Base-by-base conservation (phyloP, 2,888 invertebrate genomes). In the Biston betularia region DNA sequence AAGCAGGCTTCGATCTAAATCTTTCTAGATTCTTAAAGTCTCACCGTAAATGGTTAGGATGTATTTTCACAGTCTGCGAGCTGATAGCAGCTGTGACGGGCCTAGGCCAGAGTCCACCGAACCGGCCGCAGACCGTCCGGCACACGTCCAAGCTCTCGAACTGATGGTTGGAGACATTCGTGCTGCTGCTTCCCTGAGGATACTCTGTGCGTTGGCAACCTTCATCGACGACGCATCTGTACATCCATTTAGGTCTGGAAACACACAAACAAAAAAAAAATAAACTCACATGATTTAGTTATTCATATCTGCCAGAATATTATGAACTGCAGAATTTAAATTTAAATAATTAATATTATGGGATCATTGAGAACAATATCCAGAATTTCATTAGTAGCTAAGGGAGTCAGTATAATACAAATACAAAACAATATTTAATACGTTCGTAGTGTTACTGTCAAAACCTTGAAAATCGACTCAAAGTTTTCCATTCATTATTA, bases 61-160 rank as follows among this genome's bases (percentile, higher is more conserved):
- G 38, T 52, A 52, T 52, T 6, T 35, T 9, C 0, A 95, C 89
- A 0, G 95, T 89, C 70, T 89, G 88, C 68, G 72, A 77, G 63
- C 89, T 87, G 4, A 93, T 71, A 0, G 91, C 91, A 0, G 91
- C 93, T 0, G 90, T 93, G 0, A 95, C 95, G 0, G 97, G 97
- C 77, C 90, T 87, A 0, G 97, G 97, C 97, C 97, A 97, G 14
- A 97, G 89, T 0, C 95, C 94, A 0, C 96, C 96, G 75, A 95
- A 95, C 44, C 94, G 87, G 0, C 96, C 96, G 75, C 97, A 97
- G 0, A 95, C 95, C 7, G 96, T 89, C 24, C 96, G 93, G 76
- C 97, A 97, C 48, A 95, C 90, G 67, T 95, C 94, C 71, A 96
- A 83, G 61, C 95, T 95, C 45, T 83, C 78, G 77, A 88, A 94